Percentiles rank a stretch among this genome's conserved stretches.
phyloP scores from a whole-genome alignment of 1,140 invertebrate genomes.

The Macrobrachium rosenbergii region DNA sequence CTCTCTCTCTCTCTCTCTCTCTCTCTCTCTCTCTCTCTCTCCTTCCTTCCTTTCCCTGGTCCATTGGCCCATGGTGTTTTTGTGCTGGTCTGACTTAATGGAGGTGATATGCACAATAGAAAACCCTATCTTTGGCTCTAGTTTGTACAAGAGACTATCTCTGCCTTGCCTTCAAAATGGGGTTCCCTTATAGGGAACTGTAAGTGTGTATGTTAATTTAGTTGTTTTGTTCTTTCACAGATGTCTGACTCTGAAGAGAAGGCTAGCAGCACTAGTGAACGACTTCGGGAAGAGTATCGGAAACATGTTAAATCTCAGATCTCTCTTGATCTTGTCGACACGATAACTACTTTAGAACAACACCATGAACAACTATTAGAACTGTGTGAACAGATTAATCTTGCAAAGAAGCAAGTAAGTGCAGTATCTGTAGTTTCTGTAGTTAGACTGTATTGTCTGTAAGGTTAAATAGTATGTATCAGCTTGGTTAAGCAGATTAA shows the following conservation, averaged over 20 bases:
- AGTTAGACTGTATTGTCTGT: background rate
- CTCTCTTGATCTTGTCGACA: constrained; percentile 48
- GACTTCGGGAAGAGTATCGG: constrained; percentile 52
- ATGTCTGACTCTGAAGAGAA: constrained; percentile 2
- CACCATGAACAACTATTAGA: constrained; percentile 49
- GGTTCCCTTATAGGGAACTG: too few species aligned
- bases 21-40: too few species aligned
- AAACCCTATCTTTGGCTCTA: too few species aligned
- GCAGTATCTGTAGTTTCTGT: background rate
- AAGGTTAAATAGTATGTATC: background rate
- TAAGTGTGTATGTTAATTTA: too few species aligned
- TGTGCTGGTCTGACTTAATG: too few species aligned
- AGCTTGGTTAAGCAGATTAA: background rate
- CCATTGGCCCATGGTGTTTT: too few species aligned
- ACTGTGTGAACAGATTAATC: constrained; percentile 35
- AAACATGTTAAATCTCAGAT: constrained; percentile 49
- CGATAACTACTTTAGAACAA: constrained; percentile 42
- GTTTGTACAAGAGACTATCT: too few species aligned
- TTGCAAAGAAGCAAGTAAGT: constrained; percentile 48
- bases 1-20: too few species aligned
- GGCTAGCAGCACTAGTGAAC: constrained; percentile 38
- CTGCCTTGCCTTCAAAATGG: too few species aligned
- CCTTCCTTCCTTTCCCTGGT: too few species aligned
- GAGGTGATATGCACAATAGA: too few species aligned
- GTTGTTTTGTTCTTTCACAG: background rate